Conservation (phyloP, 2,888 invertebrate species). For the Apamea monoglypha region DNA sequence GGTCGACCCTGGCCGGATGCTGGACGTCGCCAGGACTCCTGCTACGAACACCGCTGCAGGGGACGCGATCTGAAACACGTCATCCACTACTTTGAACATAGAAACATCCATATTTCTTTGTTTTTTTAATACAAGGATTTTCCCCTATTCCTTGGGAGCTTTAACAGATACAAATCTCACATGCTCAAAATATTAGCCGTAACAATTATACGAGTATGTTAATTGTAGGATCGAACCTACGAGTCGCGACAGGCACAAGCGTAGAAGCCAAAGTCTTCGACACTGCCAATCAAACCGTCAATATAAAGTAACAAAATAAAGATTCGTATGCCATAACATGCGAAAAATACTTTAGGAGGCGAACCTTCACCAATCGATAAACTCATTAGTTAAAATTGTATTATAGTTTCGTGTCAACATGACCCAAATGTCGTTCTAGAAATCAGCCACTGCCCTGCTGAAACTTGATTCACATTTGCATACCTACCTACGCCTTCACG, state of each 20-base stretch:
- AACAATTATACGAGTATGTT: background rate
- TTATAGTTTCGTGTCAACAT: slow-evolving; percentile 28
- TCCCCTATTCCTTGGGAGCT: slow-evolving; percentile 20
- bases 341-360: slow-evolving; percentile 27
- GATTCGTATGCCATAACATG: slow-evolving; percentile 11
- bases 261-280: background rate
- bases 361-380: slow-evolving; percentile 36
- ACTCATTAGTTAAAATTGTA: slow-evolving; percentile 53
- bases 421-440: slow-evolving; percentile 32
- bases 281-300: background rate
- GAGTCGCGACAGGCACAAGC: background rate
- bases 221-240: background rate
- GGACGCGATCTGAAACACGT: slow-evolving; percentile 82
- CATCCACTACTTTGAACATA: slow-evolving; percentile 52
- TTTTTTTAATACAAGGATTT: background rate
- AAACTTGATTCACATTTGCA: slow-evolving; percentile 19
- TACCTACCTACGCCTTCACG: background rate
- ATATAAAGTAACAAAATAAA: background rate
- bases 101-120: slow-evolving; percentile 14
- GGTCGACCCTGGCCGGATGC: slow-evolving; percentile 77
- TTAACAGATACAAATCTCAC: background rate
- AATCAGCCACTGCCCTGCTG: slow-evolving; percentile 4
- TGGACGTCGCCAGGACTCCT: slow-evolving; percentile 72
- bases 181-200: background rate
- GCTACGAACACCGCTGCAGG: slow-evolving; percentile 87